phyloP scores from a whole-genome alignment of 2,888 invertebrate species.

The Rhagophthalmus giganteus region DNA sequence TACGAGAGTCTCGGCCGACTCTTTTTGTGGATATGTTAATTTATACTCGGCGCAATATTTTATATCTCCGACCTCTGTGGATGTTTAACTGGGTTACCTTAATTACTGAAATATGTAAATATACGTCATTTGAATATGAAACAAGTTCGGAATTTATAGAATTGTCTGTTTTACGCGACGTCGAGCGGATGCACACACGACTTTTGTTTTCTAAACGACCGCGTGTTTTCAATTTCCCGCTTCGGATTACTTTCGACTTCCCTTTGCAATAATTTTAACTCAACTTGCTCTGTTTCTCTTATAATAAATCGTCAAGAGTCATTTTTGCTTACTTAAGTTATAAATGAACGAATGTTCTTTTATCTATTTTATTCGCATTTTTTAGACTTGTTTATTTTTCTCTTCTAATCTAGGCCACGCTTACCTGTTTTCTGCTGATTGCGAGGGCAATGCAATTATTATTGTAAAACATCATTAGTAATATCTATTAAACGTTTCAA shows the following conservation, averaged over 20 bases:
- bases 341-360: too few relatives aligned
- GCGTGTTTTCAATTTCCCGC: constrained; percentile 35
- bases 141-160: constrained; percentile 47
- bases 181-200: constrained; percentile 44
- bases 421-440: too few relatives aligned
- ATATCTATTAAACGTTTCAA: too few relatives aligned
- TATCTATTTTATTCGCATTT: too few relatives aligned
- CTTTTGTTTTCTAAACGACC: constrained; percentile 39
- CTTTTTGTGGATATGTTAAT: constrained; percentile 48
- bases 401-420: too few relatives aligned
- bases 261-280: constrained; percentile 27
- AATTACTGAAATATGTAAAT: constrained; percentile 54
- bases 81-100: constrained; percentile 44
- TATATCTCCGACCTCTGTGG: constrained; percentile 36
- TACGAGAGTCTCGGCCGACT: constrained; percentile 37
- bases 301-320: too few relatives aligned
- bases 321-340: too few relatives aligned
- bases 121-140: constrained; percentile 50
- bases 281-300: constrained; percentile 3
- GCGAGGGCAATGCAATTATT: too few relatives aligned
- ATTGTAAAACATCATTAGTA: too few relatives aligned
- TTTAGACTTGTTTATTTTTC: too few relatives aligned
- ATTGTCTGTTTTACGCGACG: constrained; percentile 44
- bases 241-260: constrained; percentile 28
- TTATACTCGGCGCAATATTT: constrained; percentile 45